Conservation (phyloP, 2,888 invertebrate species). For the Loripinus fragilis region DNA sequence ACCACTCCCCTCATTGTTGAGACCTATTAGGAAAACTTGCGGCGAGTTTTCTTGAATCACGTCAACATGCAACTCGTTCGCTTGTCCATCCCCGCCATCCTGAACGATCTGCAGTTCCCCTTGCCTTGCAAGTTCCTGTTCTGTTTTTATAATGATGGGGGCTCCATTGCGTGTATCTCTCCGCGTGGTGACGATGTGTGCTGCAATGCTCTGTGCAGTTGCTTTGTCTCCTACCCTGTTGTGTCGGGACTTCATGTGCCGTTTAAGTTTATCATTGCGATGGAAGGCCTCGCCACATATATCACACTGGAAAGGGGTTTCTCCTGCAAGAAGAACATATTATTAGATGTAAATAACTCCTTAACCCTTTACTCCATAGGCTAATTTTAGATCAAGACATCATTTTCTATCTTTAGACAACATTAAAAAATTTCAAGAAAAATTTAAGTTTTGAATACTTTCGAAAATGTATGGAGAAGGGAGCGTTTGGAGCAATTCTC, state of each 20-base stretch:
- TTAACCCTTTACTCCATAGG: no score
- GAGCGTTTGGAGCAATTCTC: no score
- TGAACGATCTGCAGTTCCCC: conserved; percentile 21
- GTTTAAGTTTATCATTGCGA: conserved; percentile 59
- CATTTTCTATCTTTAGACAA: no score
- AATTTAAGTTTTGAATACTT: no score
- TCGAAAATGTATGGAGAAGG: no score
- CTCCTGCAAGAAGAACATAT: conserved; percentile 33
- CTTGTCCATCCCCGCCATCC: conserved; percentile 21
- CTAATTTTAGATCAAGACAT: no score
- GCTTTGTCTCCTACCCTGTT: background rate
- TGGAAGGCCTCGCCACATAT: conserved; percentile 60
- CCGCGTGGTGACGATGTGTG: conserved; percentile 50
- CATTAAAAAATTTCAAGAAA: no score
- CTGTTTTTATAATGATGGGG: conserved; percentile 53
- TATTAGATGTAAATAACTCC: no score
- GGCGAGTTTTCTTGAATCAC: conserved; percentile 53
- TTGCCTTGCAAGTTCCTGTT: conserved; percentile 39
- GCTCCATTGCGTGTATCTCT: conserved; percentile 30
- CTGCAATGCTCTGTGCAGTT: conserved; percentile 15
- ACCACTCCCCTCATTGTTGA: conserved; percentile 41
- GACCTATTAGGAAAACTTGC: conserved; percentile 57
- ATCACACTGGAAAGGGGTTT: conserved; percentile 60
- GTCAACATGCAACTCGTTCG: conserved; percentile 55
- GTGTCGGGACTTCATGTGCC: conserved; percentile 59